A percentile compares a stretch with the other conserved stretches of the same genome.
phyloP scores from a whole-genome alignment of 2,888 invertebrate species.

The Lasioglossum malachurum region DNA sequence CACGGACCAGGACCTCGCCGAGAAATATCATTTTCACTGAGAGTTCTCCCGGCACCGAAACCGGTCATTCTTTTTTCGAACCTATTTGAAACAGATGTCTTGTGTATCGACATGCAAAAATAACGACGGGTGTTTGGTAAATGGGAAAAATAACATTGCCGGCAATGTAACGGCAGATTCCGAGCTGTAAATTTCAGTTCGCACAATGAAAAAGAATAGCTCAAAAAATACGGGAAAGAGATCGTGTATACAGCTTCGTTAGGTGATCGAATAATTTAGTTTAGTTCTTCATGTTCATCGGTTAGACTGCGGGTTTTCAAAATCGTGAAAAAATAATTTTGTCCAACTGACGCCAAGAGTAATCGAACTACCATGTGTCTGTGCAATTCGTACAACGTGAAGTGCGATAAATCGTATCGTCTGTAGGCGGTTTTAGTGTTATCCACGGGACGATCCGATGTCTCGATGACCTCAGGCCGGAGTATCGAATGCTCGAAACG shows the following conservation, averaged over 20 bases:
- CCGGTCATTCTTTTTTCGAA: background rate
- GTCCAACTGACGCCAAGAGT: too few relatives aligned
- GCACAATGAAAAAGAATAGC: background rate
- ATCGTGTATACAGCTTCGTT: background rate
- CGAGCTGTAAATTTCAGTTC: background rate
- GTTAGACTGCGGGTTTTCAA: too few relatives aligned
- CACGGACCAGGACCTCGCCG: background rate
- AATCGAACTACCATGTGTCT: too few relatives aligned
- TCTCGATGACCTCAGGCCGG: background rate
- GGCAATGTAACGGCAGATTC: background rate
- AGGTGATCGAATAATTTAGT: background rate
- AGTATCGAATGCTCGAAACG: background rate
- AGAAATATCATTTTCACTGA: conserved; percentile 21
- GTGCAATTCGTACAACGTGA: too few relatives aligned
- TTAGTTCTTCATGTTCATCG: background rate
- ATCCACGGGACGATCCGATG: background rate
- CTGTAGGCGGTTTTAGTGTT: background rate
- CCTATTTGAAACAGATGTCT: background rate
- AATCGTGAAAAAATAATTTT: too few relatives aligned
- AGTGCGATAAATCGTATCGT: too few relatives aligned
- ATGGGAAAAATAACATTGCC: background rate
- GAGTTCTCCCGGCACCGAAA: background rate
- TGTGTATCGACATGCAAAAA: background rate
- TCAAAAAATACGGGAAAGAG: background rate
- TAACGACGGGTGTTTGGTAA: background rate